Evolutionary conservation across 2,797 vertebrate species (phyloP).

Genomic region (Lepilemur septentrionalis): DNA sequence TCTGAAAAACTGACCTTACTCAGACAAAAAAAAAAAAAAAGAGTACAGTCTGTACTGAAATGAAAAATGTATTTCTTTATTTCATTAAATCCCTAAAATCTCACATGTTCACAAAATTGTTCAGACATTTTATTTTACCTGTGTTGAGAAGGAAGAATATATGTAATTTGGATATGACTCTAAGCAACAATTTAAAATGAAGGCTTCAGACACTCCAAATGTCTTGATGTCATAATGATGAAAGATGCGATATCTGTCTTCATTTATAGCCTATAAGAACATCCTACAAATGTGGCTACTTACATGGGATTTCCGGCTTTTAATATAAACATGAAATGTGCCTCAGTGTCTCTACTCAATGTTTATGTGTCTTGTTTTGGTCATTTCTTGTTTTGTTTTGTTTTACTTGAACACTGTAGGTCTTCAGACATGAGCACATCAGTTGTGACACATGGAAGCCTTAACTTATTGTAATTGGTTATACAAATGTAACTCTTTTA

Average conservation of each 20-base stretch:
- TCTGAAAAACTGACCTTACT: background rate
- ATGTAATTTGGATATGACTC: background rate
- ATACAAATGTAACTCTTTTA: slow-evolving; percentile 23
- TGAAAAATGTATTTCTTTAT: background rate
- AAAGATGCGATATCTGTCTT: background rate
- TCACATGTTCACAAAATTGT: background rate
- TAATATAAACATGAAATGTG: background rate
- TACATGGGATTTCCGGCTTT: background rate
- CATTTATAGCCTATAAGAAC: background rate
- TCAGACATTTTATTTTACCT: background rate
- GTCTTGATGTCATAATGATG: background rate
- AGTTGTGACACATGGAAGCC: background rate
- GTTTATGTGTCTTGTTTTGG: background rate
- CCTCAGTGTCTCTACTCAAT: background rate
- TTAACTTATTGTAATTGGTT: background rate
- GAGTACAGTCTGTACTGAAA: background rate
- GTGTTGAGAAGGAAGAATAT: background rate
- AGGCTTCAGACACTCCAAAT: background rate
- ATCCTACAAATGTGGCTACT: background rate
- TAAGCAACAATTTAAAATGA: background rate
- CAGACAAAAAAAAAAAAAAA: background rate
- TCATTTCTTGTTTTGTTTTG: slow-evolving; percentile 3
- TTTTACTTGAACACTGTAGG: background rate
- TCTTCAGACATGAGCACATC: background rate
- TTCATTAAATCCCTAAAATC: background rate